Percentiles rank a stretch among this genome's conserved stretches.
Evolutionary conservation across 2,888 invertebrate genomes (phyloP).

Genomic region (Chaetogeoica ovagalla): DNA sequence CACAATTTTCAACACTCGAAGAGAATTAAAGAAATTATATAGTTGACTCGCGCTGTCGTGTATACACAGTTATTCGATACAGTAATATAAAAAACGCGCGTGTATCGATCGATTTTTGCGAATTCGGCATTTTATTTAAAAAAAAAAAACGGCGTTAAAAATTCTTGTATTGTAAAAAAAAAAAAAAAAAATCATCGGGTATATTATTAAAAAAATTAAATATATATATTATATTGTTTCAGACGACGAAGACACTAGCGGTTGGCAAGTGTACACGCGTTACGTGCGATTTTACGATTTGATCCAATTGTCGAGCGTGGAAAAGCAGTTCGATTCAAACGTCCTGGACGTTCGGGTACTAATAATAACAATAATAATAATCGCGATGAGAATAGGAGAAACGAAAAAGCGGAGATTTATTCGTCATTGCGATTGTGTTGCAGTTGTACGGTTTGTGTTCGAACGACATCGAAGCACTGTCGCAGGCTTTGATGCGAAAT

Average conservation of each 20-base stretch:
- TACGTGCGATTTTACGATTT: constrained; percentile 1
- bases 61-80: too few species aligned
- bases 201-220: too few species aligned
- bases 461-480: constrained; percentile 12
- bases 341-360: constrained; percentile 8
- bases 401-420: background rate
- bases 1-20: too few species aligned
- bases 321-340: constrained; percentile 14
- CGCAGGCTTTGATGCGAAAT: constrained; percentile 5
- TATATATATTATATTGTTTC: background rate
- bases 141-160: too few species aligned
- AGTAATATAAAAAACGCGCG: too few species aligned
- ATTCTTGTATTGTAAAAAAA: too few species aligned
- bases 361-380: background rate
- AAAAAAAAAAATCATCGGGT: too few species aligned
- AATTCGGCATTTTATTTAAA: too few species aligned
- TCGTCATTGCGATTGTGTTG: background rate
- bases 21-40: too few species aligned
- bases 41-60: too few species aligned
- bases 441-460: background rate
- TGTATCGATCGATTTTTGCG: too few species aligned
- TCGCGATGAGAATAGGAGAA: background rate
- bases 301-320: background rate
- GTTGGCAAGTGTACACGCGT: background rate
- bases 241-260: background rate